A percentile compares a stretch with the other conserved stretches of the same genome.
Conservation (phyloP, 2,888 invertebrate genomes). For the Nomada fucata region DNA sequence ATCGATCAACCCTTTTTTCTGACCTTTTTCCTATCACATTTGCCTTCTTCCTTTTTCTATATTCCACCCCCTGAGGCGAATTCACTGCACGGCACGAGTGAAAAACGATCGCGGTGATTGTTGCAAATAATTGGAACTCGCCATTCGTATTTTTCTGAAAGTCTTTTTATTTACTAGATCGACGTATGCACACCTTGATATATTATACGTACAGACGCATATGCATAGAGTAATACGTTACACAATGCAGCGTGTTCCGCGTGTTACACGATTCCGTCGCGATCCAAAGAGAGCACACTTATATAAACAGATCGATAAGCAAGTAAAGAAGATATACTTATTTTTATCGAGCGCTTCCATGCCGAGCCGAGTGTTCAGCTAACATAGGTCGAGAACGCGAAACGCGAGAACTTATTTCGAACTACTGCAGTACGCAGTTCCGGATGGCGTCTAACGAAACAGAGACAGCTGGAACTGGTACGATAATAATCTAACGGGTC, state of each 20-base stretch:
- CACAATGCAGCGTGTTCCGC: slow-evolving; percentile 25
- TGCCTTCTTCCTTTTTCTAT: slow-evolving; percentile 1
- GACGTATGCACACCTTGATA: slow-evolving; percentile 20
- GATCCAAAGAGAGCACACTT: slow-evolving; percentile 52
- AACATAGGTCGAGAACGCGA: slow-evolving; percentile 12
- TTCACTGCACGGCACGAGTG: not conserved
- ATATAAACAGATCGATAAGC: slow-evolving; percentile 60
- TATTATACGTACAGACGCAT: slow-evolving; percentile 24
- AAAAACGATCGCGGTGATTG: not conserved
- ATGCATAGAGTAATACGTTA: slow-evolving; percentile 18
- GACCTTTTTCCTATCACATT: slow-evolving; percentile 24
- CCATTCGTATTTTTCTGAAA: slow-evolving; percentile 1
- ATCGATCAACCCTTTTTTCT: slow-evolving; percentile 15
- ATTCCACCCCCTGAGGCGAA: too few species aligned
- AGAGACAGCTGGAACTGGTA: not conserved
- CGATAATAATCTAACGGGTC: not conserved
- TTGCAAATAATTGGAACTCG: slow-evolving; percentile 6
- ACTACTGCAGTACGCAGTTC: not conserved
- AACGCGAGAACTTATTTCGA: slow-evolving; percentile 10
- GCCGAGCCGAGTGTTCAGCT: not conserved
- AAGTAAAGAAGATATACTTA: slow-evolving; percentile 50
- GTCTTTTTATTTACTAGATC: slow-evolving; percentile 20
- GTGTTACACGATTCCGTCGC: slow-evolving; percentile 34
- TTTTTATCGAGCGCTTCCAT: slow-evolving; percentile 33
- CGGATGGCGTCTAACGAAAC: not conserved